These are phyloP conservation scores for Anableps anableps DNA, from an alignment of 2,797 vertebrate species.

Conservation along the genomic window DNA sequence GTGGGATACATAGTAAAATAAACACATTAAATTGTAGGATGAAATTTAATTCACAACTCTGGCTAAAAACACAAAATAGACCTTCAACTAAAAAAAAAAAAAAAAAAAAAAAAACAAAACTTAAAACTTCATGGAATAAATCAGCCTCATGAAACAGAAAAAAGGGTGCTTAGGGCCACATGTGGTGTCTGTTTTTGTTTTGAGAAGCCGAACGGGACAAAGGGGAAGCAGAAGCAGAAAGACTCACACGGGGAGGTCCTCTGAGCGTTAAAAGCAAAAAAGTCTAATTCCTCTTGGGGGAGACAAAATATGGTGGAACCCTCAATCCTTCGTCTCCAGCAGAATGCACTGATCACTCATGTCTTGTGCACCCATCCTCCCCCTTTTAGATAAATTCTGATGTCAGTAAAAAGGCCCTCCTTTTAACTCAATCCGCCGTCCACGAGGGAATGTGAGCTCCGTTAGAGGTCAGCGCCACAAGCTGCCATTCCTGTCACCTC, in stretches of 20 bases:
- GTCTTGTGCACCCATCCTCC: constrained; percentile 18
- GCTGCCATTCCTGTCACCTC: constrained; percentile 71
- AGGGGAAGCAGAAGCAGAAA: constrained; percentile 39
- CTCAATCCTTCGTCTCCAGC: constrained; percentile 16
- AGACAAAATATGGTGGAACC: constrained; percentile 67
- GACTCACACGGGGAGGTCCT: constrained; percentile 53
- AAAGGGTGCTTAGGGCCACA: constrained; percentile 58
- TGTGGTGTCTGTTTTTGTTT: constrained; percentile 66
- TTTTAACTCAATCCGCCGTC: constrained; percentile 59
- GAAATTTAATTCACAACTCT: constrained; percentile 59
- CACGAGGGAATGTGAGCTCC: constrained; percentile 44
- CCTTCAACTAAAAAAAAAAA: constrained; percentile 24
- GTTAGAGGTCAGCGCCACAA: constrained; percentile 69
- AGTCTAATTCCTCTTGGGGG: constrained; percentile 72
- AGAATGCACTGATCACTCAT: constrained; percentile 30
- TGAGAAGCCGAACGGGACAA: constrained; percentile 45
- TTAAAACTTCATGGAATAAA: constrained; percentile 22
- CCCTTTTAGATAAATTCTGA: constrained; percentile 57
- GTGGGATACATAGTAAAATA: constrained; percentile 65
- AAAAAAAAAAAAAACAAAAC: constrained; percentile 34
- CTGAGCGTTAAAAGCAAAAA: constrained; percentile 28
- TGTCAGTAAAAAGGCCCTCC: constrained; percentile 62
- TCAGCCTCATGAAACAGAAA: constrained; percentile 50
- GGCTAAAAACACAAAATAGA: constrained; percentile 62
- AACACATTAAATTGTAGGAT: constrained; percentile 55